Evolutionary conservation across 2,888 invertebrate species (phyloP).

Genomic region (Cactoblastis cactorum): DNA sequence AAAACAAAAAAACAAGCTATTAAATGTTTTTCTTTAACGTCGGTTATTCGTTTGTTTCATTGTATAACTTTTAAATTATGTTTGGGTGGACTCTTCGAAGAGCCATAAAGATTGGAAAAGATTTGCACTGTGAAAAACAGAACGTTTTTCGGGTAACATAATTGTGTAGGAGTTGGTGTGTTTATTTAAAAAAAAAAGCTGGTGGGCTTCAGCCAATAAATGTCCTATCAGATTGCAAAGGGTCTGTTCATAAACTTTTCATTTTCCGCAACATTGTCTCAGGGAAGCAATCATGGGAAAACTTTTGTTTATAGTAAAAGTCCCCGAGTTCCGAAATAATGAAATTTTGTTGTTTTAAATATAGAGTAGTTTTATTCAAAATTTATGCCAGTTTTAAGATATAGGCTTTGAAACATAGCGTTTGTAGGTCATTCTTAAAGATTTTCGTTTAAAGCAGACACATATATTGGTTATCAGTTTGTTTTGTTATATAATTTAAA

Average conservation of each 20-base stretch:
- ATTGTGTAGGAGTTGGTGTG: conserved; percentile 29
- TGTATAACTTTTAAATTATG: conserved; percentile 12
- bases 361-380: too few species aligned
- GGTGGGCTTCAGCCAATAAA: conserved; percentile 27
- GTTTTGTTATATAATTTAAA: too few species aligned
- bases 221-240: conserved; percentile 16
- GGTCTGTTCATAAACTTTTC: conserved; percentile 24
- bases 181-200: conserved; percentile 30
- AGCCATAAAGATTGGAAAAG: conserved; percentile 18
- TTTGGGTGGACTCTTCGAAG: conserved; percentile 12
- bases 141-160: conserved; percentile 20
- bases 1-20: conserved; percentile 10
- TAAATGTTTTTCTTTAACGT: neutral
- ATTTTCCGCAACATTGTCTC: conserved; percentile 29
- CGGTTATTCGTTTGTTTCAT: neutral
- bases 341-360: too few species aligned
- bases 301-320: conserved; percentile 27
- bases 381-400: too few species aligned
- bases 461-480: too few species aligned
- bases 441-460: too few species aligned
- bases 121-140: conserved; percentile 20
- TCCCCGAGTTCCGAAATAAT: conserved; percentile 19
- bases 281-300: conserved; percentile 27
- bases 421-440: too few species aligned
- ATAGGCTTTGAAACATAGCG: too few species aligned